phyloP scores from a whole-genome alignment of 2,888 invertebrate species.

The Drosophila paranaensis region DNA sequence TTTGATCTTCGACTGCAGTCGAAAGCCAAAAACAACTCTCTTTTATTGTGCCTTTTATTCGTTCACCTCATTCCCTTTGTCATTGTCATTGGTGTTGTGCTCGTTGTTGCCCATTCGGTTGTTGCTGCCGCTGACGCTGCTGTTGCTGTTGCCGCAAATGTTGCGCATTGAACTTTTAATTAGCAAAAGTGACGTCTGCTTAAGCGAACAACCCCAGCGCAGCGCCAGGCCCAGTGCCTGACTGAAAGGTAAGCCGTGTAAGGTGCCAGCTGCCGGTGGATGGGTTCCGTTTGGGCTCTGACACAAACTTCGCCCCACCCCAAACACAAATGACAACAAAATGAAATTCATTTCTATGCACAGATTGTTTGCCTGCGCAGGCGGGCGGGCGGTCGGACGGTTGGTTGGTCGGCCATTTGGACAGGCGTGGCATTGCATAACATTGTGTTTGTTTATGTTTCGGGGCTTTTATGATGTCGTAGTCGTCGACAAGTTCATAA shows the following conservation, averaged over 20 bases:
- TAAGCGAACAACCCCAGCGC: slow-evolving; percentile 35
- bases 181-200: slow-evolving; percentile 66
- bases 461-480: slow-evolving; percentile 46
- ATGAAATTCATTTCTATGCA: slow-evolving; percentile 61
- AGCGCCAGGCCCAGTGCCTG: not conserved
- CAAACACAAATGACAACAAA: slow-evolving; percentile 51
- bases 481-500: slow-evolving; percentile 56
- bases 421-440: slow-evolving; percentile 51
- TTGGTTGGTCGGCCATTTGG: not conserved
- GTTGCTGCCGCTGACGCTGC: slow-evolving; percentile 30
- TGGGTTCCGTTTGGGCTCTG: slow-evolving; percentile 7
- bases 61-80: slow-evolving; percentile 50
- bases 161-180: slow-evolving; percentile 77
- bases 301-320: not conserved
- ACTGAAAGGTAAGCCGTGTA: slow-evolving; percentile 32
- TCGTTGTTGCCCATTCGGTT: slow-evolving; percentile 45
- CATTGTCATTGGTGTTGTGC: slow-evolving; percentile 48
- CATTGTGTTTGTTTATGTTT: slow-evolving; percentile 60
- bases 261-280: slow-evolving; percentile 41
- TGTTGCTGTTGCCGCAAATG: slow-evolving; percentile 58
- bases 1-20: slow-evolving; percentile 19
- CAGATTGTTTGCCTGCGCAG: slow-evolving; percentile 52
- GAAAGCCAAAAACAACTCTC: not conserved
- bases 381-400: not conserved
- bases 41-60: slow-evolving; percentile 38